Evolutionary conservation across 2,113 vertebrate genomes (phyloP).

Genomic region (Apodemus sylvaticus): DNA sequence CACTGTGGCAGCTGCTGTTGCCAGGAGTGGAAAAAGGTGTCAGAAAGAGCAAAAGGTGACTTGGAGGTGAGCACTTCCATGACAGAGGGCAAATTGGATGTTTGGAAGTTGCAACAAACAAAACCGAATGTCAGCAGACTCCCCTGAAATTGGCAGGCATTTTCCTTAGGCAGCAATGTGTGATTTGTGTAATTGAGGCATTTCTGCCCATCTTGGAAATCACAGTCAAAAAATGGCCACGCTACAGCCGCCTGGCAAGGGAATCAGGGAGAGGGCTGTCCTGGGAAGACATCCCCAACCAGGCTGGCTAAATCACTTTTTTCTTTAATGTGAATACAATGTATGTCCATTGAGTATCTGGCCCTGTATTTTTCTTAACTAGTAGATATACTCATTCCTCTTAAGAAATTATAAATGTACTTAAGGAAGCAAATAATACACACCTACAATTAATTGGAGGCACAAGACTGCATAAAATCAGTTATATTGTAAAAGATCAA

Average conservation of each 20-base stretch:
- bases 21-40: background rate
- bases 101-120: background rate
- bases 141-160: background rate
- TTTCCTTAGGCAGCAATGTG: background rate
- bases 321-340: background rate
- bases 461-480: background rate
- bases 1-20: fast-evolving
- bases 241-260: background rate
- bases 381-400: background rate
- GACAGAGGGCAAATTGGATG: background rate
- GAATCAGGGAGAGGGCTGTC: background rate
- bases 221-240: constrained; percentile 1
- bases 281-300: background rate
- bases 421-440: background rate
- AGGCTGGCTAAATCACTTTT: background rate
- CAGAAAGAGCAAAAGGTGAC: background rate
- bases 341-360: background rate
- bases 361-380: background rate
- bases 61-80: background rate
- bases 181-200: constrained; percentile 22
- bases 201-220: constrained; percentile 28
- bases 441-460: background rate
- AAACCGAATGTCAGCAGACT: background rate
- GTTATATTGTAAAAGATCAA: background rate
- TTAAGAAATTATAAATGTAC: background rate